phyloP scores from a whole-genome alignment of 1,140 invertebrate species.

The Lepidurus packardi region DNA sequence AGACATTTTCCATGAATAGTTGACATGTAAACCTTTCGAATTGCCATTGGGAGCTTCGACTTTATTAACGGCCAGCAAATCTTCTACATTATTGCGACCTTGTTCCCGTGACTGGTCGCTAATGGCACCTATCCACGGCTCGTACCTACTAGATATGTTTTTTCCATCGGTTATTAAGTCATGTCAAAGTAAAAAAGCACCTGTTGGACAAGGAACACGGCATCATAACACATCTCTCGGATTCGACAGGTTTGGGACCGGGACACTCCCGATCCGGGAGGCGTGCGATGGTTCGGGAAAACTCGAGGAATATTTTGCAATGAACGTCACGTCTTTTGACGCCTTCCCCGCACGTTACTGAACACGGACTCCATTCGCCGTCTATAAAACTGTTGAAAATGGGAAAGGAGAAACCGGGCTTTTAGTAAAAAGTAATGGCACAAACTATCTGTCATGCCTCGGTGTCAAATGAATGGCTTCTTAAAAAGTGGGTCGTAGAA shows the following conservation, averaged over 20 bases:
- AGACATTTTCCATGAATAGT: slow-evolving; percentile 48
- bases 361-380: slow-evolving; percentile 80
- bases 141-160: slow-evolving; percentile 14
- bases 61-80: slow-evolving; percentile 19
- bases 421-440: not conserved
- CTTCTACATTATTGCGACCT: slow-evolving; percentile 25
- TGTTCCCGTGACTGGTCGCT: slow-evolving; percentile 31
- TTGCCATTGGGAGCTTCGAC: slow-evolving; percentile 19
- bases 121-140: slow-evolving; percentile 32
- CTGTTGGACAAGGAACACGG: slow-evolving; percentile 56
- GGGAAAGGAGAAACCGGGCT: not conserved
- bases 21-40: not conserved
- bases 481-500: not conserved
- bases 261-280: slow-evolving; percentile 82
- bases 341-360: slow-evolving; percentile 81
- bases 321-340: slow-evolving; percentile 69
- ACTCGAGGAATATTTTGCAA: slow-evolving; percentile 90
- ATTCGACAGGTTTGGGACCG: slow-evolving; percentile 69
- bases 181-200: not conserved
- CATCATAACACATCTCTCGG: slow-evolving; percentile 67
- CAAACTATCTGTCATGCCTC: not conserved
- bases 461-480: not conserved
- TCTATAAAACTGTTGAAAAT: slow-evolving; percentile 57
- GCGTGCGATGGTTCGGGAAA: slow-evolving; percentile 74
- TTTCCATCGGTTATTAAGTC: not conserved